Percentiles rank a stretch among this genome's conserved stretches.
These are phyloP conservation scores for Pimpla rufipes DNA, from an alignment of 2,888 invertebrate genomes.

Conservation along the genomic window DNA sequence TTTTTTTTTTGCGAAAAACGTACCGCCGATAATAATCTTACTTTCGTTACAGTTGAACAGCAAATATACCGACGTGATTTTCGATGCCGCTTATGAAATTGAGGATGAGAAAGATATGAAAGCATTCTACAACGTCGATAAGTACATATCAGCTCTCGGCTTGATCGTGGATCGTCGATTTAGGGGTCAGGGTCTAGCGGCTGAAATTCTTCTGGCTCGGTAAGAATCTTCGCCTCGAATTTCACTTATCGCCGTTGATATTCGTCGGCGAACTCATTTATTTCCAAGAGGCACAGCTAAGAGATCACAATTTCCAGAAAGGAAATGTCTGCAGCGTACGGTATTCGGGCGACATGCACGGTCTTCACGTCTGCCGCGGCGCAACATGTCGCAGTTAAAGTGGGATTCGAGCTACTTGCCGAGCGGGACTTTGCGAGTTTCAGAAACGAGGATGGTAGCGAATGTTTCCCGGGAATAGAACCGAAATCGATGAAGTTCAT, in stretches of 20 bases:
- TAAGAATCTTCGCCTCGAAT: slow-evolving; percentile 43
- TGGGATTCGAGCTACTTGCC: slow-evolving; percentile 72
- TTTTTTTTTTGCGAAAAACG: too few relatives aligned
- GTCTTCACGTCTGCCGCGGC: slow-evolving; percentile 74
- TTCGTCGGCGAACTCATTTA: background rate
- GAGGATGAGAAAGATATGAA: slow-evolving; percentile 71
- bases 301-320: slow-evolving; percentile 66
- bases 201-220: slow-evolving; percentile 76
- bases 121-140: slow-evolving; percentile 75
- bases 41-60: background rate
- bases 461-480: slow-evolving; percentile 69
- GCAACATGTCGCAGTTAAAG: slow-evolving; percentile 74
- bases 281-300: background rate
- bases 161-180: slow-evolving; percentile 79
- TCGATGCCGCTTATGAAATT: slow-evolving; percentile 60
- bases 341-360: slow-evolving; percentile 73
- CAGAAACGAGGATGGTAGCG: slow-evolving; percentile 69
- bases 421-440: slow-evolving; percentile 67
- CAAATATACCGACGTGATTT: slow-evolving; percentile 28
- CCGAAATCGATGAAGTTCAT: slow-evolving; percentile 70
- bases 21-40: too few relatives aligned
- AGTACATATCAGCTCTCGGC: slow-evolving; percentile 80
- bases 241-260: background rate
- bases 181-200: slow-evolving; percentile 79
- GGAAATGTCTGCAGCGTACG: slow-evolving; percentile 73